These are phyloP conservation scores for Jaculus jaculus DNA, from an alignment of 2,113 vertebrate species.

Conservation along the genomic window DNA sequence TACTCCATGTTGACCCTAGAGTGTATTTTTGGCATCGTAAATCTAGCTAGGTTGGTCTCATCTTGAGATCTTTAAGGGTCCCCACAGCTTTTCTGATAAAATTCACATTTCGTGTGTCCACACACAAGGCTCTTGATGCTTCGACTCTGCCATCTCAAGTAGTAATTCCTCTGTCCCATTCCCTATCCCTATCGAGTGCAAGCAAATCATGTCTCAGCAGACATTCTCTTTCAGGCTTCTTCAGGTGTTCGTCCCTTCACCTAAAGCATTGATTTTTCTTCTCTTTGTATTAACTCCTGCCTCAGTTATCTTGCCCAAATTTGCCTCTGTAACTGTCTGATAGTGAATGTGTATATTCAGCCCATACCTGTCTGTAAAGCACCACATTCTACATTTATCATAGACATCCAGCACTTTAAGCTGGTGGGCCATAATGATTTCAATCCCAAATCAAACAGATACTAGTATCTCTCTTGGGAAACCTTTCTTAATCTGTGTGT, in stretches of 20 bases:
- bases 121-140: not conserved
- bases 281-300: not conserved
- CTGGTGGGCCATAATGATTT: not conserved
- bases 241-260: not conserved
- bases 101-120: not conserved
- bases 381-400: not conserved
- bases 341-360: too few species aligned
- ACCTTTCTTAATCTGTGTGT: not conserved
- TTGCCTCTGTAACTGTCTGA: too few species aligned
- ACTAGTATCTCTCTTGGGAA: not conserved
- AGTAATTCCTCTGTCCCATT: not conserved
- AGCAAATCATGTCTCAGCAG: not conserved
- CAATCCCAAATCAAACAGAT: not conserved
- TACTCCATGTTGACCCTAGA: not conserved
- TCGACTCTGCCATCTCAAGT: not conserved
- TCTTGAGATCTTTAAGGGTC: not conserved
- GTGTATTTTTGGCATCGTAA: not conserved
- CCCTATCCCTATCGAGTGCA: fast-evolving
- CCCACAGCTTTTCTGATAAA: not conserved
- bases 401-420: not conserved
- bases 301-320: not conserved
- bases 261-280: not conserved
- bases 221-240: not conserved
- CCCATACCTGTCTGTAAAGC: not conserved
- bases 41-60: not conserved